phyloP scores from a whole-genome alignment of 1,140 invertebrate species.

The Ditylenchus dipsaci region DNA sequence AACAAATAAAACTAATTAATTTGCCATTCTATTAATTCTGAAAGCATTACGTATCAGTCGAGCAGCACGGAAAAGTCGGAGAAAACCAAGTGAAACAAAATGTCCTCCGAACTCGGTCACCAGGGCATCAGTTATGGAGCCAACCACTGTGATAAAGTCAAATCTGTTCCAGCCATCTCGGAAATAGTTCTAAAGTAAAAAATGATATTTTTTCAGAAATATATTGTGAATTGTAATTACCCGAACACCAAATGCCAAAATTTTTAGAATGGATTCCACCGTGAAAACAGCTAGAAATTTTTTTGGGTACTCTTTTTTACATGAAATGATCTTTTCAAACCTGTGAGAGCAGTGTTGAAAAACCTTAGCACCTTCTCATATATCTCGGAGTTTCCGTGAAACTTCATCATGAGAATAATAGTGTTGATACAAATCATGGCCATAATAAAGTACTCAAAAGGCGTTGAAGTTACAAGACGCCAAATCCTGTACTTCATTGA shows the following conservation, averaged over 20 bases:
- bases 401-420: slow-evolving; percentile 79
- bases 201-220: slow-evolving; percentile 27
- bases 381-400: slow-evolving; percentile 51
- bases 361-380: slow-evolving; percentile 63
- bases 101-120: slow-evolving; percentile 95
- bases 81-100: slow-evolving; percentile 95
- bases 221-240: slow-evolving; percentile 60
- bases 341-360: slow-evolving; percentile 95
- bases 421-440: slow-evolving; percentile 97
- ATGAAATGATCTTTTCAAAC: not conserved
- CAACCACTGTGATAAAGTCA: slow-evolving; percentile 96
- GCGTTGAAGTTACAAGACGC: slow-evolving; percentile 86
- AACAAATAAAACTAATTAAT: not conserved
- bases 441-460: slow-evolving; percentile 99
- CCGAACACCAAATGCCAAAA: slow-evolving; percentile 89
- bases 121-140: slow-evolving; percentile 92
- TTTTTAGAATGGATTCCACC: slow-evolving; percentile 94
- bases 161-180: slow-evolving; percentile 99
- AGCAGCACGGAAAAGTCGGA: slow-evolving; percentile 95
- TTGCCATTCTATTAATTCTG: not conserved
- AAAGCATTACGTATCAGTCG: slow-evolving; percentile 77
- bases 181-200: slow-evolving; percentile 92
- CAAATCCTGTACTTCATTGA: slow-evolving; percentile 94
- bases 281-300: slow-evolving; percentile 72
- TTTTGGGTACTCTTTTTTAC: not conserved